A percentile compares a stretch with the other conserved stretches of the same genome.
phyloP scores from a whole-genome alignment of 2,113 vertebrate genomes.

The Spilogale gracilis region DNA sequence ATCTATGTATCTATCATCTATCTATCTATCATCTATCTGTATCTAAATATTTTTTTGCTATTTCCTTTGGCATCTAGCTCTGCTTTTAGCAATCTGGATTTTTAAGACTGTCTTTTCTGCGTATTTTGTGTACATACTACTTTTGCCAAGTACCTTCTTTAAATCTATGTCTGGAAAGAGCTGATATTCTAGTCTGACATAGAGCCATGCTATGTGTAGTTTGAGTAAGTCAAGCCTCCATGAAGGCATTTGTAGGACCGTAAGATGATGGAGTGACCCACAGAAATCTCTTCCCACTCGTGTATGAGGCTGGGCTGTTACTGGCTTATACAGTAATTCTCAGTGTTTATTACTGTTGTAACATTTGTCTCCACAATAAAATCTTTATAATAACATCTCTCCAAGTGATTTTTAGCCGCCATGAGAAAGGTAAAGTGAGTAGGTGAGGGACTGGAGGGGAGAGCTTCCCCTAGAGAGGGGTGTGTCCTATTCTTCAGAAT shows the following conservation, averaged over 20 bases:
- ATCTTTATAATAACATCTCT: not conserved
- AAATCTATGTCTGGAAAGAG: not conserved
- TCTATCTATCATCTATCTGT: not conserved
- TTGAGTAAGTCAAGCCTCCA: not conserved
- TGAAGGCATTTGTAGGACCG: not conserved
- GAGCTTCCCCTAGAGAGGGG: fast-evolving
- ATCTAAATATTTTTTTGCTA: not conserved
- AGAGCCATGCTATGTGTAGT: not conserved
- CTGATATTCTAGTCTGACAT: not conserved
- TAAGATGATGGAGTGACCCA: not conserved
- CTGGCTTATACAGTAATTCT: not conserved
- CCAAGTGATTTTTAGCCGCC: not conserved
- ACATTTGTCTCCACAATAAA: not conserved
- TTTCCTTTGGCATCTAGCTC: not conserved
- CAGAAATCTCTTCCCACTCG: not conserved
- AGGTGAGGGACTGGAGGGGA: not conserved
- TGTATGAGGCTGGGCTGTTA: not conserved
- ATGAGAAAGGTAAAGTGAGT: not conserved
- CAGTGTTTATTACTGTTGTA: not conserved
- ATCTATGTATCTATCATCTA: not conserved
- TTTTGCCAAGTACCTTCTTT: not conserved
- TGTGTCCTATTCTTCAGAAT: not conserved
- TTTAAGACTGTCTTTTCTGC: not conserved
- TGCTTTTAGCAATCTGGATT: not conserved
- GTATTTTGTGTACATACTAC: not conserved